Evolutionary conservation across 2,888 invertebrate species (phyloP), one percentile per base, ranked within the genome.

Genomic region (Timandra comae): DNA sequence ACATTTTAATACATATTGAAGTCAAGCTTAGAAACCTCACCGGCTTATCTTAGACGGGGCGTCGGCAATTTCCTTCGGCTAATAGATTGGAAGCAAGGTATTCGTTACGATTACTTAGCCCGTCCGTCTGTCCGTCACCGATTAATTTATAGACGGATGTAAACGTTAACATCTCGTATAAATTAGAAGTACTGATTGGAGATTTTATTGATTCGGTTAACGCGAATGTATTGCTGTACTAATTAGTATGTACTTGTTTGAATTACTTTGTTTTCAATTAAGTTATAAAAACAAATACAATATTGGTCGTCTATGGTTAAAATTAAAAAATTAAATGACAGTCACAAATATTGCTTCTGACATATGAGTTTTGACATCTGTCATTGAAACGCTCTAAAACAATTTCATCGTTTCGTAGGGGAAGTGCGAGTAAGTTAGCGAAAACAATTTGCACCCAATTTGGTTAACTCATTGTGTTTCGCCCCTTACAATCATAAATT

Each of bases 61-160:
- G 70, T 57, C 56, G 41, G 77, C 82, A 84, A 84, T 84, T 84
- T 84, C 82, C 82, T 82, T 63, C 58, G 53, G 53, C 71, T 76
- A 74, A 80, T 80, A 72, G 81, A 72, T 70, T 68, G 64, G 67
- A 63, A n/a, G n/a, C n/a, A n/a, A 59, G 64, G 62, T 63, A 58
- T 49, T 65, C 61, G 64, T 68, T 62, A 56, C 56, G 50, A 69
- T 64, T 60, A 63, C 65, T n/a, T n/a, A n/a, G n/a, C 39, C 44
- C 54, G 49, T 56, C 57, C 54, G 55, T 49, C 53, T 60, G 59
- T 59, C 57, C 56, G 49, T 58, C 61, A 48, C 57, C 60, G 66
- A 70, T 74, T 77, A 73, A 76, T 78, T 76, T 67, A 56, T 60
- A 45, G 54, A 46, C 59, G 64, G 63, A 64, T 56, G 53, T 41